Conservation (phyloP, 2,888 invertebrate species). For the Diarsia dahlii region DNA sequence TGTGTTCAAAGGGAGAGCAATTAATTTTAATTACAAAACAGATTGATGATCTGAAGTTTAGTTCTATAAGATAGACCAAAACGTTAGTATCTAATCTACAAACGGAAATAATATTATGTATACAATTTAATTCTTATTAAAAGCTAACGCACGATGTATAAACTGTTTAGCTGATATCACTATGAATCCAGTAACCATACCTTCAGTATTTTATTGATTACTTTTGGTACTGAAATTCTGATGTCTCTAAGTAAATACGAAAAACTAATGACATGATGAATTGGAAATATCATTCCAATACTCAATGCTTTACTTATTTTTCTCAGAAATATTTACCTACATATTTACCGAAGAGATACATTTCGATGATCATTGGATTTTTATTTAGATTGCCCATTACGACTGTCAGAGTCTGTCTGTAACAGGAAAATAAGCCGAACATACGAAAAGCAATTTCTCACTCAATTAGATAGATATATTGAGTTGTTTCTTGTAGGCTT, state of each 20-base stretch:
- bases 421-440: constrained; percentile 50
- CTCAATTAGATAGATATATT: constrained; percentile 64
- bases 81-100: too few relatives aligned
- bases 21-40: too few relatives aligned
- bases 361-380: constrained; percentile 36
- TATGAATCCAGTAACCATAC: too few relatives aligned
- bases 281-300: constrained; percentile 4
- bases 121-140: too few relatives aligned
- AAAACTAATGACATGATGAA: constrained; percentile 23
- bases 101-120: too few relatives aligned
- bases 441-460: constrained; percentile 65
- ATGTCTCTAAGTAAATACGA: not conserved
- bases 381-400: constrained; percentile 51
- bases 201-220: too few relatives aligned
- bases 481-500: constrained; percentile 54
- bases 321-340: not conserved
- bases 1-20: too few relatives aligned
- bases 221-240: too few relatives aligned
- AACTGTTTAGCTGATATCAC: too few relatives aligned
- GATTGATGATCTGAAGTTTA: too few relatives aligned
- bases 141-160: too few relatives aligned
- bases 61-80: too few relatives aligned
- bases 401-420: constrained; percentile 20
- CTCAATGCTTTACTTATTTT: constrained; percentile 14
- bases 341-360: constrained; percentile 32